Conservation (phyloP, 2,888 invertebrate genomes). For the Eretmocerus hayati region DNA sequence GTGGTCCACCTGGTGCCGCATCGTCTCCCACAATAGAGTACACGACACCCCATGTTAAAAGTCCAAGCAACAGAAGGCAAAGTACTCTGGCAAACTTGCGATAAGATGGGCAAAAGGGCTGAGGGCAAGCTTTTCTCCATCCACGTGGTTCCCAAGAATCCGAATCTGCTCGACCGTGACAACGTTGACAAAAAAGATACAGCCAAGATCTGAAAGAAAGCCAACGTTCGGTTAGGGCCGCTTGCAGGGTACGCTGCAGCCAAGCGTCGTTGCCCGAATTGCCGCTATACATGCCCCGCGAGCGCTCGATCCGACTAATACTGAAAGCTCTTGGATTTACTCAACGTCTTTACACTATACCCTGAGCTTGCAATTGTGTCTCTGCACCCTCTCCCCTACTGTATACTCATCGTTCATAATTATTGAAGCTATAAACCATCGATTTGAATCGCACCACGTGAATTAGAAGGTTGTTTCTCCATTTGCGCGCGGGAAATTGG, state of each 20-base stretch:
- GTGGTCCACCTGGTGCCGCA: conserved; percentile 76
- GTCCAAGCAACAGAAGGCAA: conserved; percentile 65
- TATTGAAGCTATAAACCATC: too few species aligned
- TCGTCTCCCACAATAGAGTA: conserved; percentile 70
- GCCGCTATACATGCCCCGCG: background rate
- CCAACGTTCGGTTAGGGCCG: background rate
- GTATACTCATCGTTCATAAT: too few species aligned
- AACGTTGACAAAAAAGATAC: conserved; percentile 73
- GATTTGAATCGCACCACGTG: too few species aligned
- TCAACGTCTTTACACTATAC: too few species aligned
- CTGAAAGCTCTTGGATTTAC: too few species aligned
- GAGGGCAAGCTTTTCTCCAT: conserved; percentile 76
- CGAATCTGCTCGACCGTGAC: conserved; percentile 62
- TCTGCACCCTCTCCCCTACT: too few species aligned
- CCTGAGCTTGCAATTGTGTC: too few species aligned
- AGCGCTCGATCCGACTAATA: background rate
- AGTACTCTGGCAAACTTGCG: conserved; percentile 73
- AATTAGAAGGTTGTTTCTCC: too few species aligned
- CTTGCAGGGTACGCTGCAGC: too few species aligned
- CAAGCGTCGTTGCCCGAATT: too few species aligned
- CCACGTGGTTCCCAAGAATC: conserved; percentile 76
- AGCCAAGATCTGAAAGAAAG: conserved; percentile 66
- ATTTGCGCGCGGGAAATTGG: too few species aligned
- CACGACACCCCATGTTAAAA: conserved; percentile 69
- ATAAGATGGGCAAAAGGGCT: conserved; percentile 79